Conservation (phyloP, 1,140 invertebrate species). For the Drosophila virilis region DNA sequence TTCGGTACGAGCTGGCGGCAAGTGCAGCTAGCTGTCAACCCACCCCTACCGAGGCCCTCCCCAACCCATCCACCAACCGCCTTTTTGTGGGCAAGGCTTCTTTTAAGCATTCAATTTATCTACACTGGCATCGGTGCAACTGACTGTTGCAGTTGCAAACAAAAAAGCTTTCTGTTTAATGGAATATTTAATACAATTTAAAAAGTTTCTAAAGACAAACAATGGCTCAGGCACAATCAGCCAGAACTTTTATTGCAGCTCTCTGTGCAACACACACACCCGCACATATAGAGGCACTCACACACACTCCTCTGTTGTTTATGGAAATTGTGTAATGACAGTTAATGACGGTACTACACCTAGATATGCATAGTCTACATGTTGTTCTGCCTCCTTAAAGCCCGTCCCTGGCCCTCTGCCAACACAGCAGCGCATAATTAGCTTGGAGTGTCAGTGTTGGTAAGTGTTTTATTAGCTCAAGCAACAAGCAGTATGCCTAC, state of each 20-base stretch:
- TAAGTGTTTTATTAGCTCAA: conserved; percentile 74
- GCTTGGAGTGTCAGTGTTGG: conserved; percentile 65
- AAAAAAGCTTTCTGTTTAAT: conserved; percentile 79
- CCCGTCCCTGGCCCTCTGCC: not conserved
- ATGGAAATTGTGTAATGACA: conserved; percentile 82
- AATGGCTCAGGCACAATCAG: conserved; percentile 61
- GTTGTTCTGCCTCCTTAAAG: not conserved
- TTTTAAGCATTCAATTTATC: conserved; percentile 60
- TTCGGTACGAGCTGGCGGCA: conserved; percentile 23
- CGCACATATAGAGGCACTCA: not conserved
- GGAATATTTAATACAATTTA: conserved; percentile 83
- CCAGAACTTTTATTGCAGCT: conserved; percentile 60
- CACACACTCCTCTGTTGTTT: conserved; percentile 51
- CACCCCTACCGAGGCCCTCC: too few species aligned
- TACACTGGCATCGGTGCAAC: conserved; percentile 44
- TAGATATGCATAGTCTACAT: conserved; percentile 39
- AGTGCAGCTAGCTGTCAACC: not conserved
- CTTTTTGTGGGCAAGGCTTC: not conserved
- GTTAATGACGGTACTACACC: conserved; percentile 75
- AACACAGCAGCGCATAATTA: conserved; percentile 61
- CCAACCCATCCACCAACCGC: not conserved
- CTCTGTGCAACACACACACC: conserved; percentile 3
- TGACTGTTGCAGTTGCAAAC: conserved; percentile 42
- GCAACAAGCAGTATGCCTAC: conserved; percentile 60
- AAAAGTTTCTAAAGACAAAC: conserved; percentile 78